These are phyloP conservation scores for Betta splendens DNA, from an alignment of 2,797 vertebrate genomes.

Conservation along the genomic window DNA sequence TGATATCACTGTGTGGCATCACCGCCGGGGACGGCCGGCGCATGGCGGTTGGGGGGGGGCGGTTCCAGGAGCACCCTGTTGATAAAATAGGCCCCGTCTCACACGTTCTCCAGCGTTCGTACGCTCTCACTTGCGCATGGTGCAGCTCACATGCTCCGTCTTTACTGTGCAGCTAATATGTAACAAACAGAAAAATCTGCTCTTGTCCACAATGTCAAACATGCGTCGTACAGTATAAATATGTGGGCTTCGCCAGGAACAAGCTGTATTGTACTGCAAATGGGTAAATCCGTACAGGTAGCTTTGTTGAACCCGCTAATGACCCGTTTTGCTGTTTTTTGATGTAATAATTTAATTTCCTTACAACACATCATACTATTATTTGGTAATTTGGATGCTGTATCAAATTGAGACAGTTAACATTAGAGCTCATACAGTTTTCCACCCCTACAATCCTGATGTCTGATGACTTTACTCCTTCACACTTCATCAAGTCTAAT, in stretches of 20 bases:
- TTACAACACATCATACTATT: too few species aligned
- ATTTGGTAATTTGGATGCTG: too few species aligned
- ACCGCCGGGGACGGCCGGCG: constrained; percentile 58
- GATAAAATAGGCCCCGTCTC: constrained; percentile 54
- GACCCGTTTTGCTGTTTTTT: too few species aligned
- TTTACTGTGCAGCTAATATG: constrained; percentile 48
- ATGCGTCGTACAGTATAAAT: background rate
- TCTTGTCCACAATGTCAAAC: too few species aligned
- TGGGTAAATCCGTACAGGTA: background rate
- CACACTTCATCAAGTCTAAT: constrained; percentile 5
- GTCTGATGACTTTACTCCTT: constrained; percentile 5
- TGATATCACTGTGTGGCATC: constrained; percentile 58
- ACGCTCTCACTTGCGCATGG: constrained; percentile 49
- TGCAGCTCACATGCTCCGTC: constrained; percentile 33
- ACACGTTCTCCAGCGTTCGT: constrained; percentile 53
- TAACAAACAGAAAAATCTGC: too few species aligned
- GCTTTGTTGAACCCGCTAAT: constrained; percentile 7
- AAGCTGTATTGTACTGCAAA: constrained; percentile 3
- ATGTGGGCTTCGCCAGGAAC: background rate
- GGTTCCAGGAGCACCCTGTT: constrained; percentile 58
- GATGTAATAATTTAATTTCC: too few species aligned
- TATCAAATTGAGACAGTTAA: too few species aligned
- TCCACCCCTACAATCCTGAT: constrained; percentile 16
- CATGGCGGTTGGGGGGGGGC: constrained; percentile 52
- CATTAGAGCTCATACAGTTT: too few species aligned